Conservation (phyloP, 2,797 vertebrate genomes). For the Alca torda region DNA sequence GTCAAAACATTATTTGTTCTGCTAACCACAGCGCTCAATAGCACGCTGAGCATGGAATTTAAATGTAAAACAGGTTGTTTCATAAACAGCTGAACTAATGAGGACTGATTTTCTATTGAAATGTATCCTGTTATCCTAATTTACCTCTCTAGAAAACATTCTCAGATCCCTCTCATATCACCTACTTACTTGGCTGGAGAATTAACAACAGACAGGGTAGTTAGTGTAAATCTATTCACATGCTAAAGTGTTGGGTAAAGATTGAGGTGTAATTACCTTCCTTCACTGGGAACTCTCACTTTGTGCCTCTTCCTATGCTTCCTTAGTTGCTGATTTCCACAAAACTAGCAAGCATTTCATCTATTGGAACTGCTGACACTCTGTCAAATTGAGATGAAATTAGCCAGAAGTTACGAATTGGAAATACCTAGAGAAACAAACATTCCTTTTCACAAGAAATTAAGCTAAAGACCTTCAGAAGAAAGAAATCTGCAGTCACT, state of each 20-base stretch:
- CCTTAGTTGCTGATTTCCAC: neutral
- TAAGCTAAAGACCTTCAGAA: neutral
- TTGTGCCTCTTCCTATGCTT: neutral
- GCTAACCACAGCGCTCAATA: conserved; percentile 11
- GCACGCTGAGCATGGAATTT: conserved; percentile 32
- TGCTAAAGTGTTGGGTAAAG: conserved; percentile 21
- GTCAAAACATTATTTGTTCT: conserved; percentile 47
- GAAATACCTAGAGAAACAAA: neutral
- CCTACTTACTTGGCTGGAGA: conserved; percentile 22
- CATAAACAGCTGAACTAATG: conserved; percentile 62
- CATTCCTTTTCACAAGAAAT: neutral
- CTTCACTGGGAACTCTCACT: neutral
- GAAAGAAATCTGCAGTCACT: conserved; percentile 8
- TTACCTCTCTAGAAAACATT: conserved; percentile 17
- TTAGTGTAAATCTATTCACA: conserved; percentile 20
- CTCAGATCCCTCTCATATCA: neutral
- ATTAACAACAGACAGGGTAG: neutral
- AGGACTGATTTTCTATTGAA: conserved; percentile 63
- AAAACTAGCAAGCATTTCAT: neutral
- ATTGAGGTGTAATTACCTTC: conserved; percentile 39
- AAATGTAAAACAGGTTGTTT: conserved; percentile 59
- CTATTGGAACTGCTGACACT: neutral
- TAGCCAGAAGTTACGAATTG: conserved; percentile 30
- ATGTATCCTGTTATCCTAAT: conserved; percentile 41
- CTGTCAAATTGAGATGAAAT: conserved; percentile 1